Conservation (phyloP, 2,113 vertebrate genomes). For the Orientallactaga bullata region DNA sequence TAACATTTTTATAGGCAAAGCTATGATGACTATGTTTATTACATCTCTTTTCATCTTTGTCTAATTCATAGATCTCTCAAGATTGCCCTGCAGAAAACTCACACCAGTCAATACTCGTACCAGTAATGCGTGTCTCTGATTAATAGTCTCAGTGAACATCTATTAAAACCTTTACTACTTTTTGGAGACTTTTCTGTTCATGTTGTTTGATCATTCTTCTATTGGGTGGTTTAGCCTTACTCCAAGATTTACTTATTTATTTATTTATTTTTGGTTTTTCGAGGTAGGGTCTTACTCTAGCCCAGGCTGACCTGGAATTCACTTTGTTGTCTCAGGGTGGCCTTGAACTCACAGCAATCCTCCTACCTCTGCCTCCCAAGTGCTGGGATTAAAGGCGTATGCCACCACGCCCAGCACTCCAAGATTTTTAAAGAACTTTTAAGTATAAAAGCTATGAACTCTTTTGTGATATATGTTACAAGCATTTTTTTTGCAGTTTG, state of each 20-base stretch:
- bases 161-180: slow-evolving; percentile 58
- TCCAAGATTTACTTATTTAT: background rate
- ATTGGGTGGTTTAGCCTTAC: slow-evolving; percentile 16
- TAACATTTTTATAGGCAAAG: slow-evolving; percentile 13
- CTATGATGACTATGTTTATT: background rate
- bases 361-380: too few species aligned
- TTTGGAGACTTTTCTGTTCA: slow-evolving; percentile 21
- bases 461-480: background rate
- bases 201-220: slow-evolving; percentile 24
- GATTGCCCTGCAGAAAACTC: background rate
- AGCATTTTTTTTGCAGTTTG: background rate
- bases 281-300: too few species aligned
- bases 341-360: too few species aligned
- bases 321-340: too few species aligned
- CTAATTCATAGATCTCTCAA: background rate
- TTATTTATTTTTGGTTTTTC: too few species aligned
- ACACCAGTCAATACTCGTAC: background rate
- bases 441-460: background rate
- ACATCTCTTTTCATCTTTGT: background rate
- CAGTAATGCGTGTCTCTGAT: background rate
- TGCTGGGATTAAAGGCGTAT: too few species aligned
- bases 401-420: too few species aligned
- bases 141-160: slow-evolving; percentile 22
- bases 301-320: too few species aligned
- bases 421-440: slow-evolving; percentile 25